Base-by-base conservation (phyloP, 1,140 invertebrate genomes). In the Anagrus nilaparvatae region DNA sequence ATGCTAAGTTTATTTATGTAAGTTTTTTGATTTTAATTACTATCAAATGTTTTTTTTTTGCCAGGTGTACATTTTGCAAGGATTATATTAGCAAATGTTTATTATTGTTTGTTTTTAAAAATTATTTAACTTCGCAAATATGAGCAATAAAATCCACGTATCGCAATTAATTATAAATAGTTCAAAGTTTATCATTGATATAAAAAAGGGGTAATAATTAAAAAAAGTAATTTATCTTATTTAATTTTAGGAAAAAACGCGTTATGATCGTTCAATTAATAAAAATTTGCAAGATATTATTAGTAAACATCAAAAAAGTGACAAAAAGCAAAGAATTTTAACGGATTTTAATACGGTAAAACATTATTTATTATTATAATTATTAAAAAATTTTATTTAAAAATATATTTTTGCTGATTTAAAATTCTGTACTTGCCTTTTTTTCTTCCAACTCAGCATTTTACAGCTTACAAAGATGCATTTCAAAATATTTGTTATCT, bases 261-360 rank as follows among this genome's bases (percentile, higher is more conserved):
- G 54, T 29, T 64, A 54, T 24, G 60, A 60, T 38, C 53, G 58
- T 17, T 59, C 57, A 3, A 2, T 56, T 33, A 9, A 46, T 27
- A 21, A 50, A 9, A 40, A 24, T n/a, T n/a, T n/a, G 18, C 17
- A 12, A 4, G 1, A 16, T 6, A 9, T 25, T 17, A n/a, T 23
- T 8, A 7, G 16, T 13, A 29, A n/a, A 17, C n/a, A 19, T 6
- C 16, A 25, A 2, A 7, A 8, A 8, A 8, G 24, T 14, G 8
- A 29, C 14, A 40, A 49, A 3, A 54, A 52, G 16, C 47, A 33
- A 31, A 50, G 40, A 36, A 55, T 47, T 35, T 63, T 60, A 9
- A 50, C 47, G 2, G 63, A 66, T 19, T 12, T 48, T 7, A 28
- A 55, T 20, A 60, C 54, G 51, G 63, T 66, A 55, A 58, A 43